Base-by-base conservation (phyloP, 2,888 invertebrate genomes). In the Drosophila yooni region DNA sequence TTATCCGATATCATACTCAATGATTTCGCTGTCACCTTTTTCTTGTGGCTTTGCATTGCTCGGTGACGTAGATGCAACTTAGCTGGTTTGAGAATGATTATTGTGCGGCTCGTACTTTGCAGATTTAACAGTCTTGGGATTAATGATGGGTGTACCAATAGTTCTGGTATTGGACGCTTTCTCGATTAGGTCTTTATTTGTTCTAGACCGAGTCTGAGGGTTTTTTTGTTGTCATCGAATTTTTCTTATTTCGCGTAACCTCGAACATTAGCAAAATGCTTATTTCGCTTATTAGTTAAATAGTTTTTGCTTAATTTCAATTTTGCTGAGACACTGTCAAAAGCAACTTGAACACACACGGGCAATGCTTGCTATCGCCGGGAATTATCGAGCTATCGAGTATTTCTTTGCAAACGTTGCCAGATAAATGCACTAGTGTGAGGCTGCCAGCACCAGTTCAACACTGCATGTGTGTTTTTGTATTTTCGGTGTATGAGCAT, bases 321-420 rank as follows among this genome's bases (percentile, higher is more conserved):
- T 36, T 18, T 34, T 38, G 1, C 10, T 25, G 6, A 21, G 13
- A n/a, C 34, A 15, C 34, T 18, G 5, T 10, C 13, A 21, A 33
- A 3, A 15, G 18, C 29, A 6, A 29, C 3, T 31, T 18, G 11
- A 40, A 62, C 66, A 40, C 33, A 33, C 10, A 31, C 38, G 25
- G 29, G 29, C 8, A 40, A 2, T 21, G 18, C 11, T 13, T 8
- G 34, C 0, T 43, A 64, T 64, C 52, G 29, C 5, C 0, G 11
- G 5, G 2, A 25, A 50, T 3, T 33, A 33, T 56, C 53, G 68
- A 58, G 0, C 48, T 21, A 57, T 69, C 68, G 68, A 68, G 2
- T 25, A 33, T 2, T 13, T 66, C 2, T 33, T 10, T 18, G 8
- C 15, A 15, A 40, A 40, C 15, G 38, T n/a, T 57, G 57, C 57